Conservation (phyloP, 2,113 vertebrate genomes). For the Sorex araneus region DNA sequence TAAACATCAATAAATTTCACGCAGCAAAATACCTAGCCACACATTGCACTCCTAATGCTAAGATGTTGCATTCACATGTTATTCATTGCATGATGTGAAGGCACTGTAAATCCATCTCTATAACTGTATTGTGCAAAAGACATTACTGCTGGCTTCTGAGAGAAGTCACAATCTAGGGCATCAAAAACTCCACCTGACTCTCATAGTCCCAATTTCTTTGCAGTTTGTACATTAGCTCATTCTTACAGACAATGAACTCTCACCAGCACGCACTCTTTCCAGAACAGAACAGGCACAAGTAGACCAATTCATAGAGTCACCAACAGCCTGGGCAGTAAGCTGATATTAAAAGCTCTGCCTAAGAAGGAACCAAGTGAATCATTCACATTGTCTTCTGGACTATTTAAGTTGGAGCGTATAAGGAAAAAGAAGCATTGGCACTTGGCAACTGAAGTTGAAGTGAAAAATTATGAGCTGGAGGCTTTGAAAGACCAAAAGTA, state of each 20-base stretch:
- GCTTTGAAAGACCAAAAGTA: slow-evolving; percentile 7
- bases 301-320: background rate
- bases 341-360: background rate
- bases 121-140: background rate
- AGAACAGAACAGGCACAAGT: background rate
- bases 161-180: background rate
- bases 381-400: background rate
- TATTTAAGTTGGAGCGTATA: background rate
- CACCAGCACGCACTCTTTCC: background rate
- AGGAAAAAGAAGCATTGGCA: background rate
- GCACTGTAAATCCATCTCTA: background rate
- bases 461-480: background rate
- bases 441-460: background rate
- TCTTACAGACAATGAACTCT: too few relatives aligned
- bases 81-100: background rate
- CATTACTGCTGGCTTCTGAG: background rate
- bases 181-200: background rate
- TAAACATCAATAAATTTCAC: slow-evolving; percentile 63
- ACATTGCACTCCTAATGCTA: background rate
- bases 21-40: slow-evolving; percentile 13
- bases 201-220: background rate
- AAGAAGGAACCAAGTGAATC: background rate
- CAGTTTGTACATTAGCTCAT: too few relatives aligned
- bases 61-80: background rate
- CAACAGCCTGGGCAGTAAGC: background rate